Evolutionary conservation across 2,113 vertebrate genomes (phyloP), one percentile per base, ranked within the genome.

Genomic region (Tichodroma muraria): DNA sequence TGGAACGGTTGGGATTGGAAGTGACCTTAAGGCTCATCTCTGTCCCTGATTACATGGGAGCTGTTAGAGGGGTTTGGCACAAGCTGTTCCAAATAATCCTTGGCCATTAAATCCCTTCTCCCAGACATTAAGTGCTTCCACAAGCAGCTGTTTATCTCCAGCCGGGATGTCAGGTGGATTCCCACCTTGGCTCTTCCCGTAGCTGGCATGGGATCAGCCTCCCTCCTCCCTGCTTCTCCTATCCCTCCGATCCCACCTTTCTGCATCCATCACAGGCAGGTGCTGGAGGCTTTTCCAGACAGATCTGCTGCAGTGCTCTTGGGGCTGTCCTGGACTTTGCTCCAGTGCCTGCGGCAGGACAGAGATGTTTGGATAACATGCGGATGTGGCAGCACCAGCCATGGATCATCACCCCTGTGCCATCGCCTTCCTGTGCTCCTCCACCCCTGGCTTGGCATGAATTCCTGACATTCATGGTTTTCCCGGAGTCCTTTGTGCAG

Each of bases 341-440:
- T 52, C 92, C 0, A 1, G 24, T 8, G 15, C 83, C 92, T 25
- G 89, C 1, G 2, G 70, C 50, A 13, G 35, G 66, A 27, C 1
- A 5, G 81, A 66, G 47, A 15, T 44, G 87, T 94, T 92, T 85
- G 87, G 75, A 88, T 90, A 88, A 24, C 60, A 31, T 16, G 27
- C 44, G n/a, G 86, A 85, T 60, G 60, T 56, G 79, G 84, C 85
- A 40, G 80, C 4, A 0, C 18, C 23, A 5, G 59, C 73, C 65
- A 1, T 3, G 45, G 44, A 40, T 45, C 64, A 21, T 40, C 86
- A 24, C 33, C 63, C 35, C 78, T 5, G 56, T 3, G 4, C 88
- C 13, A 0, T 19, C 2, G 0, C 75, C 60, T 33, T 38, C 20
- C 59, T 14, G 1, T 0, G 0, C 76, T 64, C 35, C 86, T 79